A percentile compares a stretch with the other conserved stretches of the same genome.
phyloP scores from a whole-genome alignment of 2,888 invertebrate species.

The Ormyrus rosae region DNA sequence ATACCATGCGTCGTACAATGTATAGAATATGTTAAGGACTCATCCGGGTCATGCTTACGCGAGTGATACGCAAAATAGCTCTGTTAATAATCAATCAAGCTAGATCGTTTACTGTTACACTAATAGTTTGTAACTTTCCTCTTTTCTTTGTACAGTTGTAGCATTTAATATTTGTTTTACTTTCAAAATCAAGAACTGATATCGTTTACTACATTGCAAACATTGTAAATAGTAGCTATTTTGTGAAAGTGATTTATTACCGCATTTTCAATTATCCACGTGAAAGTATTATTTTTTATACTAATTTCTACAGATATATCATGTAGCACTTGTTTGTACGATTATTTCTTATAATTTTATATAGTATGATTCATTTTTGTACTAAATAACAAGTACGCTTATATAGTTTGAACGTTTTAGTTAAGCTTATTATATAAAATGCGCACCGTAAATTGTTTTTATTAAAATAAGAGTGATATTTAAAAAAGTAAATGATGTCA shows the following conservation, averaged over 20 bases:
- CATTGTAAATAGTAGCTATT: conserved; percentile 42
- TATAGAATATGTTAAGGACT: conserved; percentile 42
- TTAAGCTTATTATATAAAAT: conserved; percentile 25
- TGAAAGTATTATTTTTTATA: conserved; percentile 54
- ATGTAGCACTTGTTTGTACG: conserved; percentile 36
- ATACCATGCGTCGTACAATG: conserved; percentile 40
- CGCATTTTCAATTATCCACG: conserved; percentile 44
- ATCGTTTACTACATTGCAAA: conserved; percentile 38
- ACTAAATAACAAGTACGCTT: conserved; percentile 24
- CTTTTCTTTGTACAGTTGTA: conserved; percentile 51
- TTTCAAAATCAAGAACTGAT: conserved; percentile 52
- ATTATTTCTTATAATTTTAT: conserved; percentile 40
- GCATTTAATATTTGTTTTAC: conserved; percentile 53
- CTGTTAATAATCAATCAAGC: conserved; percentile 42
- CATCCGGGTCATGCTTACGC: conserved; percentile 40
- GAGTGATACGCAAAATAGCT: conserved; percentile 25
- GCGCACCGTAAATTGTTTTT: conserved; percentile 41
- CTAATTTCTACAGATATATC: conserved; percentile 35
- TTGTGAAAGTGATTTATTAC: conserved; percentile 48
- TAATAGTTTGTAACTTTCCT: conserved; percentile 40
- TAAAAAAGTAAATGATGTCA: conserved; percentile 44
- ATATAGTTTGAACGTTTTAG: conserved; percentile 27
- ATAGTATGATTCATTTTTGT: conserved; percentile 37
- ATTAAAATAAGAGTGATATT: conserved; percentile 28
- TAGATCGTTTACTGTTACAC: conserved; percentile 29